A percentile compares a stretch with the other conserved stretches of the same genome.
These are phyloP conservation scores for Ophion ventricosus DNA, from an alignment of 2,888 invertebrate genomes.

Conservation along the genomic window DNA sequence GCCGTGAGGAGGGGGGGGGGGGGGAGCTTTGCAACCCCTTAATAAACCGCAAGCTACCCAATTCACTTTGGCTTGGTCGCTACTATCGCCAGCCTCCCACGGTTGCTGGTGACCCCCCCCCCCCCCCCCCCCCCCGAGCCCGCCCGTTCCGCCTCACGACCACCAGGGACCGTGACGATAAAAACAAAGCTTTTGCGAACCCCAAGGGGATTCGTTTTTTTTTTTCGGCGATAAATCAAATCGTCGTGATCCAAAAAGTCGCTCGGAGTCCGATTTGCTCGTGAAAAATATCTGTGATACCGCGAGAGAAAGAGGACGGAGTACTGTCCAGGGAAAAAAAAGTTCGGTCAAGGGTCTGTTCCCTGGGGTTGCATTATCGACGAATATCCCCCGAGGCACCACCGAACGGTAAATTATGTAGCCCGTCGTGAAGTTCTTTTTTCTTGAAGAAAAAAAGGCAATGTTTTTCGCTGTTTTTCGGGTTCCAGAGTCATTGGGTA, in stretches of 20 bases:
- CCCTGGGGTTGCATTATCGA: constrained; percentile 45
- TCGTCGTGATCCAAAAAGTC: constrained; percentile 67
- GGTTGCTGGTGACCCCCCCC: neutral
- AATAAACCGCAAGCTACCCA: neutral
- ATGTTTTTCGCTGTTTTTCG: neutral
- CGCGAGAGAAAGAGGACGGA: constrained; percentile 55
- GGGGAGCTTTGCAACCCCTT: neutral
- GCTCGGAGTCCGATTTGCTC: constrained; percentile 52
- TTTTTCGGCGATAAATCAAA: constrained; percentile 71
- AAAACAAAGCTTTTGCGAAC: constrained; percentile 27
- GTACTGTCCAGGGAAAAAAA: constrained; percentile 30
- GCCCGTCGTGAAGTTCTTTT: neutral
- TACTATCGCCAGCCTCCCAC: neutral
- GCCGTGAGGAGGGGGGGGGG: neutral
- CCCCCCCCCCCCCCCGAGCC: neutral
- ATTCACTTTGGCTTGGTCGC: constrained; percentile 9
- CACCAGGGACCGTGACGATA: constrained; percentile 22
- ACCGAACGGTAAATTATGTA: constrained; percentile 34
- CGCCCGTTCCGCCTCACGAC: neutral
- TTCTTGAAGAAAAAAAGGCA: neutral
- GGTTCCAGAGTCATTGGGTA: neutral
- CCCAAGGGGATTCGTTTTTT: constrained; percentile 66
- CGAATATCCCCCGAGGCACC: constrained; percentile 1
- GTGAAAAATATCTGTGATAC: constrained; percentile 50
- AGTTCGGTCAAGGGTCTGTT: constrained; percentile 40